Percentiles rank a stretch among this genome's conserved stretches.
Conservation (phyloP, 2,888 invertebrate genomes). For the Andrena flavipes region DNA sequence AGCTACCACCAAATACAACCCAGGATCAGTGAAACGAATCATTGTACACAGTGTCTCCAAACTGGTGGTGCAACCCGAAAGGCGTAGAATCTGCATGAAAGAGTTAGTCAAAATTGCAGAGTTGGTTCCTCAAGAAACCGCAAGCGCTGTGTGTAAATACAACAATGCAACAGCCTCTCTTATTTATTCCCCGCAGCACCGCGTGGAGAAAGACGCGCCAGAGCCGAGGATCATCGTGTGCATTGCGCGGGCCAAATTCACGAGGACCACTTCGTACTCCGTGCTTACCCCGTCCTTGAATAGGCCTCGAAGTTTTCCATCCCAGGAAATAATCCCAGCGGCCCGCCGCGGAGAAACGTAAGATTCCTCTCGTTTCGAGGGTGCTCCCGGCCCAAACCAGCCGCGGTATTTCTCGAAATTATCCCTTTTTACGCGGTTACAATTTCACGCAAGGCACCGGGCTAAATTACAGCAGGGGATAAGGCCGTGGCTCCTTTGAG, state of each 20-base stretch:
- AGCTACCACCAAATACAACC: too few relatives aligned
- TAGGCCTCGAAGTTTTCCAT: not conserved
- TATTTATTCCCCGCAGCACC: not conserved
- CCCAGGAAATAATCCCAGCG: not conserved
- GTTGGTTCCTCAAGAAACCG: too few relatives aligned
- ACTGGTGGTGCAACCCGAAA: too few relatives aligned
- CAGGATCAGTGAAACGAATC: too few relatives aligned
- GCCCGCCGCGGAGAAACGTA: not conserved
- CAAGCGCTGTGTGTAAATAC: too few relatives aligned
- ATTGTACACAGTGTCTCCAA: too few relatives aligned
- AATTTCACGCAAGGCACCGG: constrained; percentile 39
- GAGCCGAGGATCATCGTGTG: too few relatives aligned
- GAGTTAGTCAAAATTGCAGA: too few relatives aligned
- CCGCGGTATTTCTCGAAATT: constrained; percentile 10
- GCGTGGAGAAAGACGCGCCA: not conserved
- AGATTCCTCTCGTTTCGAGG: not conserved
- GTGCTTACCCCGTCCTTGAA: not conserved
- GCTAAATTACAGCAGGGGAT: constrained; percentile 30
- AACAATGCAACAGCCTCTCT: not conserved
- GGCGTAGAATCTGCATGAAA: too few relatives aligned
- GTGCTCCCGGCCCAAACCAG: not conserved
- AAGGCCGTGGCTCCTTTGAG: constrained; percentile 28
- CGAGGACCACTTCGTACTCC: constrained; percentile 3
- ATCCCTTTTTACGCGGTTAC: constrained; percentile 6
- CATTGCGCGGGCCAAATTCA: not conserved